A percentile compares a stretch with the other conserved stretches of the same genome.
phyloP scores from a whole-genome alignment of 2,888 invertebrate species.

The Tortricodes alternella region DNA sequence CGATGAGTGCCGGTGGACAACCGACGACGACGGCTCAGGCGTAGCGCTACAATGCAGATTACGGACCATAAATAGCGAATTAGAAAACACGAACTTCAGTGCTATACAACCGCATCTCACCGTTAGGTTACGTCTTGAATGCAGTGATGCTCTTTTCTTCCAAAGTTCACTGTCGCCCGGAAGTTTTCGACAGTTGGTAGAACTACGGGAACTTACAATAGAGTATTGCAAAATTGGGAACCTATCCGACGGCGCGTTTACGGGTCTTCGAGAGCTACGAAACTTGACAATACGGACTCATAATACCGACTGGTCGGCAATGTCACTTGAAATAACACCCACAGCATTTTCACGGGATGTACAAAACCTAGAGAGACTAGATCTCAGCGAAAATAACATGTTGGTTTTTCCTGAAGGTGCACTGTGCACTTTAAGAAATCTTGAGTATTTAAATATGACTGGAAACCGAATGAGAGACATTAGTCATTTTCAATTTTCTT shows the following conservation, averaged over 20 bases:
- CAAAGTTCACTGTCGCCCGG: conserved; percentile 90
- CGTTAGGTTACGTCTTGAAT: conserved; percentile 88
- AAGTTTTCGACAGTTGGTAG: conserved; percentile 89
- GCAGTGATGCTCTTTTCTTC: conserved; percentile 90
- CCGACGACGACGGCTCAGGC: conserved; percentile 85
- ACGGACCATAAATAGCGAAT: conserved; percentile 90
- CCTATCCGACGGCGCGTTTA: conserved; percentile 91
- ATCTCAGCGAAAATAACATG: conserved; percentile 91
- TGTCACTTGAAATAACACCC: conserved; percentile 89
- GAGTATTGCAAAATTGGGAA: conserved; percentile 93
- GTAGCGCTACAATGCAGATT: conserved; percentile 89
- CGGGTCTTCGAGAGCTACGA: conserved; percentile 88
- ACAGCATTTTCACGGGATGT: conserved; percentile 89
- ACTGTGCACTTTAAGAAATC: conserved; percentile 88
- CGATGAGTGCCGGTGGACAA: conserved; percentile 91
- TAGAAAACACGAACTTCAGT: conserved; percentile 92
- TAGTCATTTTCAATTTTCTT: conserved; percentile 87
- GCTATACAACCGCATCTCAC: conserved; percentile 92
- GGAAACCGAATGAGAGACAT: conserved; percentile 90
- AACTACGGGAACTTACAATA: conserved; percentile 89
- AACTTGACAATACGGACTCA: conserved; percentile 92
- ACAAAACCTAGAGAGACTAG: conserved; percentile 87
- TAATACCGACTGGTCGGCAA: conserved; percentile 92
- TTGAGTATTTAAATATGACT: conserved; percentile 90
- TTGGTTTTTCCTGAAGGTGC: conserved; percentile 90